Percentiles rank a stretch among this genome's conserved stretches.
Conservation (phyloP, 1,140 invertebrate genomes). For the Drosophila willistoni region DNA sequence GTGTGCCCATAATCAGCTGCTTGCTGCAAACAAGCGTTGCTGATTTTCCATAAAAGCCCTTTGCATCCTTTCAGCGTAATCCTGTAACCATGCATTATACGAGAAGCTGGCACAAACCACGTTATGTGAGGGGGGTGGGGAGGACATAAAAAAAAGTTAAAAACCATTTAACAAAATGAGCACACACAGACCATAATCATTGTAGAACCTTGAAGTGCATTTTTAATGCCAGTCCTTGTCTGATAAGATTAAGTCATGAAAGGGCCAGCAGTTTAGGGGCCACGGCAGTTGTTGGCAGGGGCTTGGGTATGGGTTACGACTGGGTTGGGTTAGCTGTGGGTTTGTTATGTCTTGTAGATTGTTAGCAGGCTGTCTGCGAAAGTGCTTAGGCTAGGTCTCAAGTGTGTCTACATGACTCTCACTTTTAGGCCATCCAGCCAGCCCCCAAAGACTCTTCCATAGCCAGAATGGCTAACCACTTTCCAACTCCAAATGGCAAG, state of each 20-base stretch:
- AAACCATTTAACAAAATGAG: conserved; percentile 77
- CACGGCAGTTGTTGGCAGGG: no score
- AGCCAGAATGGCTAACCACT: conserved; percentile 38
- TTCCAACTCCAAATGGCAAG: background rate
- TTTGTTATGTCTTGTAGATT: conserved; percentile 13
- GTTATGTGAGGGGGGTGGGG: no score
- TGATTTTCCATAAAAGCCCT: conserved; percentile 69
- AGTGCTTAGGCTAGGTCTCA: conserved; percentile 70
- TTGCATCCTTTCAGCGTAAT: conserved; percentile 56
- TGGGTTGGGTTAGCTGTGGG: no score
- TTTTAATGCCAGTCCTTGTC: conserved; percentile 80
- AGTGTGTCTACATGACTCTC: conserved; percentile 79
- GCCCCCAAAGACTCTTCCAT: conserved; percentile 6
- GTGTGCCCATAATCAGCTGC: conserved; percentile 21
- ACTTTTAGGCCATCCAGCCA: conserved; percentile 54
- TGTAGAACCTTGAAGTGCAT: conserved; percentile 79
- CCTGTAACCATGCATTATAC: conserved; percentile 78
- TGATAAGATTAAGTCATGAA: conserved; percentile 81
- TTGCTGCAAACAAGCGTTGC: conserved; percentile 66
- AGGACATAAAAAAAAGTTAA: conserved; percentile 8
- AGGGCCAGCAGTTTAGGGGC: conserved; percentile 39
- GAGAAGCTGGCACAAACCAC: conserved; percentile 6
- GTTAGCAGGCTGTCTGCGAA: conserved; percentile 62
- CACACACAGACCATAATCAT: conserved; percentile 62
- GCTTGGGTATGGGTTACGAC: no score